phyloP scores from a whole-genome alignment of 2,113 vertebrate genomes.

The Dendropsophus ebraccatus region DNA sequence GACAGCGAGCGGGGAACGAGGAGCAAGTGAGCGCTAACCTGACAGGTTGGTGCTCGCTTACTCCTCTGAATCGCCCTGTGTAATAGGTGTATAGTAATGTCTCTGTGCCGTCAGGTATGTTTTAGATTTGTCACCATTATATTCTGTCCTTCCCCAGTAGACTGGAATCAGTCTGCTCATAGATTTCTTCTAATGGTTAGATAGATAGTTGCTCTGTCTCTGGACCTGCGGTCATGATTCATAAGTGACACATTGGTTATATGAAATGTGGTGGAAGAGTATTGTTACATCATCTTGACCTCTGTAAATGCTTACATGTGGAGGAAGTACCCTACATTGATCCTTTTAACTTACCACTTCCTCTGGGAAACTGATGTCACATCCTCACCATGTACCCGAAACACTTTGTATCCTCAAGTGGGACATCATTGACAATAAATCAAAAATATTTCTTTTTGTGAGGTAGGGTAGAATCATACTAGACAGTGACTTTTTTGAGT shows the following conservation, averaged over 20 bases:
- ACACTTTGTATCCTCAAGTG: not conserved
- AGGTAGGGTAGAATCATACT: no score
- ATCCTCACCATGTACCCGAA: not conserved
- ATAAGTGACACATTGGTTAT: not conserved
- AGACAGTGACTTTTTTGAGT: no score
- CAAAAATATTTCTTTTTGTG: not conserved
- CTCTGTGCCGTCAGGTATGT: no score
- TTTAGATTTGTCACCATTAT: no score
- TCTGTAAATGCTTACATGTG: not conserved
- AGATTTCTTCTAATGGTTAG: not conserved
- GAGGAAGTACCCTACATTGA: not conserved
- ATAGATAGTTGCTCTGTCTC: not conserved
- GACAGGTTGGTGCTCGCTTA: no score
- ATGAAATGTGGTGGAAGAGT: not conserved
- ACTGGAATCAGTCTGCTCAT: no score
- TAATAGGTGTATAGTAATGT: no score
- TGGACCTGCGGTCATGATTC: not conserved
- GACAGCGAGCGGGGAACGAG: no score
- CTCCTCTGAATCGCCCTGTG: no score
- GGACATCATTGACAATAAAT: not conserved
- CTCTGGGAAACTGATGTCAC: not conserved
- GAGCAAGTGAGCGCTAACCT: no score
- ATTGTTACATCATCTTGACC: not conserved
- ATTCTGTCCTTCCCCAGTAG: no score
- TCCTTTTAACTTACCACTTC: not conserved